phyloP scores from a whole-genome alignment of 1,140 invertebrate genomes.

The Probaryconus sp. region DNA sequence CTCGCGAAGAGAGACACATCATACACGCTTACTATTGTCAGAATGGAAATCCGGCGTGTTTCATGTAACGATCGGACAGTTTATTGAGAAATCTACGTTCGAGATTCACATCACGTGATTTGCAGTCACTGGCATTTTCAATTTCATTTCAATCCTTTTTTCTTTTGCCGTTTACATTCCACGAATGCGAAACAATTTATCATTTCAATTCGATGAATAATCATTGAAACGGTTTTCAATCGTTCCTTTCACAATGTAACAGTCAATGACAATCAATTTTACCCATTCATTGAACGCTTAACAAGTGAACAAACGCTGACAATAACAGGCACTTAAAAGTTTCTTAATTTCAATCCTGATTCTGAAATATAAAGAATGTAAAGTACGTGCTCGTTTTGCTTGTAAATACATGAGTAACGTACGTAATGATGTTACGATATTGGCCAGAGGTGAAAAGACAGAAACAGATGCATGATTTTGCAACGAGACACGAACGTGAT shows the following conservation, averaged over 20 bases:
- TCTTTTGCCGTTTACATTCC: no score
- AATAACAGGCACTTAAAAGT: constrained; percentile 14
- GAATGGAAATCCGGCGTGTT: constrained; percentile 56
- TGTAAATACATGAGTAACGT: constrained; percentile 29
- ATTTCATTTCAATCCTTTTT: constrained; percentile 11
- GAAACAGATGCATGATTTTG: constrained; percentile 41
- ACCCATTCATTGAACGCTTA: background rate
- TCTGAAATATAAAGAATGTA: constrained; percentile 13
- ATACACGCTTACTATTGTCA: constrained; percentile 50
- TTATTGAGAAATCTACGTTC: constrained; percentile 49
- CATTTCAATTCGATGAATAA: no score
- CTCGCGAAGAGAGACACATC: constrained; percentile 47
- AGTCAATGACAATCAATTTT: background rate
- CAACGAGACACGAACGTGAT: constrained; percentile 26
- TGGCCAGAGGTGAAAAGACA: constrained; percentile 47
- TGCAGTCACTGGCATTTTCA: constrained; percentile 30
- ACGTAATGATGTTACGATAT: constrained; percentile 42
- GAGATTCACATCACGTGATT: constrained; percentile 12
- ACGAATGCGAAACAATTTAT: constrained; percentile 13
- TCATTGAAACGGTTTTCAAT: no score
- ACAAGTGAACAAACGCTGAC: no score
- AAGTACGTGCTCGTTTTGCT: constrained; percentile 13
- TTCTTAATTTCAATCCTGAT: background rate
- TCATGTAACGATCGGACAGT: constrained; percentile 23
- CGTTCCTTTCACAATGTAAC: no score